Percentiles rank a stretch among this genome's conserved stretches.
Conservation (phyloP, 2,113 vertebrate species). For the human (Homo sapiens) region DNA sequence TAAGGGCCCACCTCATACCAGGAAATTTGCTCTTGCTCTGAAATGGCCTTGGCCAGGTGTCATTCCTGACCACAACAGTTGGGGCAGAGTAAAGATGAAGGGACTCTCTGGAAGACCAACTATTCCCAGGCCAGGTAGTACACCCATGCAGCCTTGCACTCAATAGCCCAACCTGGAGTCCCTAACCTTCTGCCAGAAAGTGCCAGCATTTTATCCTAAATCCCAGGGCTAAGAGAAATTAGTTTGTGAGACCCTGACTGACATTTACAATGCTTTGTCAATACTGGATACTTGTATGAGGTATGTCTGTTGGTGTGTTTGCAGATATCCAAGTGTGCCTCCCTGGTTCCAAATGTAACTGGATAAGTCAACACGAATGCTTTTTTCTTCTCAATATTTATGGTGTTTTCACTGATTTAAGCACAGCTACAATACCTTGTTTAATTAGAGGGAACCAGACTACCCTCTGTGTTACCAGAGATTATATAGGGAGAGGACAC, state of each 20-base stretch:
- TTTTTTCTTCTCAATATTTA: not conserved
- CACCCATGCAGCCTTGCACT: not conserved
- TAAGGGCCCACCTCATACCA: not conserved
- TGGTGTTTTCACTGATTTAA: not conserved
- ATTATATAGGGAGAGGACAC: not conserved
- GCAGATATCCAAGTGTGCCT: not conserved
- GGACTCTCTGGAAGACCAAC: conserved; percentile 18
- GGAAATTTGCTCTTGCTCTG: not conserved
- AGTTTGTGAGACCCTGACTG: not conserved
- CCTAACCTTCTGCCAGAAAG: not conserved
- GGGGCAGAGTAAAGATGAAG: not conserved
- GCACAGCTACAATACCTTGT: not conserved
- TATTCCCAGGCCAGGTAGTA: not conserved
- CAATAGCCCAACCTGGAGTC: not conserved
- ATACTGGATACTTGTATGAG: not conserved
- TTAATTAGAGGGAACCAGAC: not conserved
- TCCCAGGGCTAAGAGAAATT: not conserved
- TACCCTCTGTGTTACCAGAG: not conserved
- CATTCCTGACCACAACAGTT: not conserved
- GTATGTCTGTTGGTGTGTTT: not conserved
- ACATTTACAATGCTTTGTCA: not conserved
- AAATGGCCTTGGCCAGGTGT: not conserved
- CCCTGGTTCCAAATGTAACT: not conserved
- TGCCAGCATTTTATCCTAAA: not conserved
- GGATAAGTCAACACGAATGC: not conserved